phyloP scores from a whole-genome alignment of 2,797 vertebrate genomes.

The Squalus acanthias region DNA sequence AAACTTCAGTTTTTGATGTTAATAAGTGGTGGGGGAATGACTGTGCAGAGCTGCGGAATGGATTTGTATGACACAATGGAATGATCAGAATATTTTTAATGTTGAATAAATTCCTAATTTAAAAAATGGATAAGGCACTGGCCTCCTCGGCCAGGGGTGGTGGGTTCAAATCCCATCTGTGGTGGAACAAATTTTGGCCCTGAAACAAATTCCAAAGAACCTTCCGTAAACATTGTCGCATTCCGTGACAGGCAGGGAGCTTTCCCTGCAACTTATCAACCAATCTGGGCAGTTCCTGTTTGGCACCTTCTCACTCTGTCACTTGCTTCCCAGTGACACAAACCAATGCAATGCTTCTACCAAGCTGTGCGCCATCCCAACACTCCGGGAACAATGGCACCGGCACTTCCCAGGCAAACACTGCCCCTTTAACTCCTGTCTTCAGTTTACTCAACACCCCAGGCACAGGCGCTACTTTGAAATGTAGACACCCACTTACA shows the following conservation, averaged over 20 bases:
- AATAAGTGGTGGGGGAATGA: too few species aligned
- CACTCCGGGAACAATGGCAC: neutral
- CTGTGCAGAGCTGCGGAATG: too few species aligned
- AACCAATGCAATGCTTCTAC: neutral
- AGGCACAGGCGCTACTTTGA: neutral
- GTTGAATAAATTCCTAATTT: too few species aligned
- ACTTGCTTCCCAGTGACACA: neutral
- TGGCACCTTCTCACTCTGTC: neutral
- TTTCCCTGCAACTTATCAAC: too few species aligned
- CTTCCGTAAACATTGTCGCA: too few species aligned
- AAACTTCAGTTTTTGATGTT: too few species aligned
- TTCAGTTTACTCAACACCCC: neutral
- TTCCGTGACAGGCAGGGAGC: too few species aligned
- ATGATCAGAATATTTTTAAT: too few species aligned
- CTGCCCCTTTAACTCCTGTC: neutral
- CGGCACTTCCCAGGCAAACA: neutral
- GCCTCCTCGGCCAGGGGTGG: neutral
- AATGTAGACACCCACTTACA: too few species aligned
- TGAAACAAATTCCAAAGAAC: neutral
- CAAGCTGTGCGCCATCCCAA: neutral
- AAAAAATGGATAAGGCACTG: conserved; percentile 22
- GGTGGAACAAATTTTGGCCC: too few species aligned
- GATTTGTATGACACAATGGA: too few species aligned
- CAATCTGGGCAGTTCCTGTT: neutral
- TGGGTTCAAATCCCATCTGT: neutral